Percentiles rank a stretch among this genome's conserved stretches.
Evolutionary conservation across 2,113 vertebrate genomes (phyloP).

Genomic region (Muntiacus reevesi): DNA sequence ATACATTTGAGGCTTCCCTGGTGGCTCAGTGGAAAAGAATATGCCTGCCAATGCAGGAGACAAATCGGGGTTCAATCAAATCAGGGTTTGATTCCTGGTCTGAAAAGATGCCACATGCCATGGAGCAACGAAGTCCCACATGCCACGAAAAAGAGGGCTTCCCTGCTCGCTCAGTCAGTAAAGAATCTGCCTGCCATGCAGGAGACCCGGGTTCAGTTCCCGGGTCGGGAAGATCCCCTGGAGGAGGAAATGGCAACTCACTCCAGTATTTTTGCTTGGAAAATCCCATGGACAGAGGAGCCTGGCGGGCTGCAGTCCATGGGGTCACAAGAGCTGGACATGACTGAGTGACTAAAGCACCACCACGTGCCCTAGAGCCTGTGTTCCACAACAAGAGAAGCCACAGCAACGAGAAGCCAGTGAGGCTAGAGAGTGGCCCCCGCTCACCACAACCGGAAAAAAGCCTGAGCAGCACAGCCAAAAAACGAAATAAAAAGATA

Average conservation of each 20-base stretch:
- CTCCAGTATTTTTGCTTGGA: not conserved
- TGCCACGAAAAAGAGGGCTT: not conserved
- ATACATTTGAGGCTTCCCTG: not conserved
- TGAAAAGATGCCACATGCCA: not conserved
- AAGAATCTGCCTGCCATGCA: not conserved
- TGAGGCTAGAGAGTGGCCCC: no score
- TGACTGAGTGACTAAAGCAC: accelerated
- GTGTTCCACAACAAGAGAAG: not conserved
- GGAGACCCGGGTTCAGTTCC: not conserved
- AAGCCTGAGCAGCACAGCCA: not conserved
- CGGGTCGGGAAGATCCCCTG: not conserved
- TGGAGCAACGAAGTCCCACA: not conserved
- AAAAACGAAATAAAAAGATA: not conserved
- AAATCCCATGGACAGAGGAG: not conserved
- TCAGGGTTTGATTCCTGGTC: not conserved
- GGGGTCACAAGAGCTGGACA: not conserved
- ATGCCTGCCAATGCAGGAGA: not conserved
- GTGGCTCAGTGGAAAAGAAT: not conserved
- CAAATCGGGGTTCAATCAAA: not conserved
- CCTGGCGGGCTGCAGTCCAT: not conserved
- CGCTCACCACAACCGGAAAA: not conserved
- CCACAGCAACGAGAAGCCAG: accelerated
- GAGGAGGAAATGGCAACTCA: not conserved
- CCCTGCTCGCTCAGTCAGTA: accelerated
- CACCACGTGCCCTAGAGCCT: not conserved